Evolutionary conservation across 1,140 invertebrate species (phyloP).

Genomic region (Samia ricini): DNA sequence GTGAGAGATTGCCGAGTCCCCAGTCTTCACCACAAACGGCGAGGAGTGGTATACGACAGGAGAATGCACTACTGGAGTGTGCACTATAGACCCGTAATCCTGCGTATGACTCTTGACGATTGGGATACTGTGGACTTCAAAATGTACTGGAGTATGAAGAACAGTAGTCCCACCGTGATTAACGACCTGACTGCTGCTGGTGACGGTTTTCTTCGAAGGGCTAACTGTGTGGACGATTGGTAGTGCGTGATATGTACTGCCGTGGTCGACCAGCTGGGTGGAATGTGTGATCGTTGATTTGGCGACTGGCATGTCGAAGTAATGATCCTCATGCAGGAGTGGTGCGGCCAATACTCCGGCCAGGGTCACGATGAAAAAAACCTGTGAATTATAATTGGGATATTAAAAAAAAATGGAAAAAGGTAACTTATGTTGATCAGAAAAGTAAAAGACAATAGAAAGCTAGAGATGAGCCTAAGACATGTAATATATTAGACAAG

Average conservation of each 20-base stretch:
- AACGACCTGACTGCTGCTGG: constrained; percentile 55
- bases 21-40: constrained; percentile 42
- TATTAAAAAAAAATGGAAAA: neutral
- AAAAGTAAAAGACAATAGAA: too few species aligned
- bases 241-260: constrained; percentile 26
- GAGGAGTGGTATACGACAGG: constrained; percentile 45
- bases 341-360: constrained; percentile 32
- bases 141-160: constrained; percentile 46
- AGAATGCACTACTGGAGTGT: constrained; percentile 29
- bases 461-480: neutral
- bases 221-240: neutral
- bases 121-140: neutral
- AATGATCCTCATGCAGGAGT: constrained; percentile 1
- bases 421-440: neutral
- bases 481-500: too few species aligned
- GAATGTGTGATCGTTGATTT: constrained; percentile 55
- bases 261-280: constrained; percentile 58
- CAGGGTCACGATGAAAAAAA: constrained; percentile 66
- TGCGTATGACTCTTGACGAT: neutral
- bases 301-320: constrained; percentile 29
- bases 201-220: constrained; percentile 39
- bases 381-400: constrained; percentile 36
- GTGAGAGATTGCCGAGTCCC: constrained; percentile 48
- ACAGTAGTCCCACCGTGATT: constrained; percentile 54
- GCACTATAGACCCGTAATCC: constrained; percentile 22